Evolutionary conservation across 2,888 invertebrate species (phyloP), one percentile per base, ranked within the genome.

Genomic region (Cryptus viduatorius): DNA sequence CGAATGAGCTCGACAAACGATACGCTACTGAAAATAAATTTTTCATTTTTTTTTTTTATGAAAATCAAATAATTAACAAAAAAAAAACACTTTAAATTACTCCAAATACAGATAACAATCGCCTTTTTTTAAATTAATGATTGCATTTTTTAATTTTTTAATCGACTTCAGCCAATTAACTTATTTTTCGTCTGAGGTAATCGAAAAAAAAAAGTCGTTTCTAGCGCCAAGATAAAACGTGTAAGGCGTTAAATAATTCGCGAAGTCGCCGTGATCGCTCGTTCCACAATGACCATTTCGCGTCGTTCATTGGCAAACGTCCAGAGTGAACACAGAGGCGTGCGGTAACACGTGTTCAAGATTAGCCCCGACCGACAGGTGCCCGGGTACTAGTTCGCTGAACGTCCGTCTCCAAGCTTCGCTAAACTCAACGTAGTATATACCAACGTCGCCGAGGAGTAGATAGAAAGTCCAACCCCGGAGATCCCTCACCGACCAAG

Each of bases 281-380:
- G 31, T 75, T 37, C 83, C 50, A 83, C 83, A 79, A 77, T 76
- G 76, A 50, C 46, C 67, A 42, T 71, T 68, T 69, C 82, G 42
- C 65, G 56, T 10, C 16, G 61, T 31, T 79, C 72, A 82, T 82
- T 85, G 84, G 84, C 82, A 68, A 7, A 5, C 67, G 12, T 75
- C 84, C 84, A 82, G 79, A 92, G 89, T 87, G 78, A 89, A 82
- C 86, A 88, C 90, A 90, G 89, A 91, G 90, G 81, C 78, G 78
- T 79, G 78, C 65, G 90, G 91, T 91, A 92, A 92, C 93, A 93
- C 91, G 91, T 93, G 93, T 93, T 90, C 91, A 90, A 93, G 93
- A 92, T 93, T 92, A 93, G 92, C 91, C 37, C 37, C 89, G 89
- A 88, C 88, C 91, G 93, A 93, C 93, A 93, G 93, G 93, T 93